Base-by-base conservation (phyloP, 2,113 vertebrate species). In the Merops nubicus region DNA sequence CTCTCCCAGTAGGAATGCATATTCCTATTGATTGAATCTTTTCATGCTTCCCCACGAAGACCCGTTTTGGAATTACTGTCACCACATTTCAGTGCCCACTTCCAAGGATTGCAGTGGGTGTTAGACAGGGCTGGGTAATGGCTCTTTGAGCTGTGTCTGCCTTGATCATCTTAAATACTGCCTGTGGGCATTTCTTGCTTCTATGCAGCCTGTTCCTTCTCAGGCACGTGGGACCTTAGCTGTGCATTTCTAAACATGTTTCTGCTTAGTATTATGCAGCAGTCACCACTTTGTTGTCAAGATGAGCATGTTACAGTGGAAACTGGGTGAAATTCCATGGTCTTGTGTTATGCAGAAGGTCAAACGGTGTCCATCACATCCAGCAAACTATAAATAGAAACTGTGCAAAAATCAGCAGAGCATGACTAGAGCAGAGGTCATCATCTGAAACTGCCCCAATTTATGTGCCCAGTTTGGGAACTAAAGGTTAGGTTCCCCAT, bases 321-420 rank as follows among this genome's bases (percentile, higher is more conserved):
- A 91, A 80, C 53, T 86, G 85, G 29, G 14, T 84, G 88, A 74
- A 77, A 74, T 84, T 93, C 54, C 23, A 15, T 7, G 29, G 70
- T 38, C 60, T 67, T 21, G 14, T 88, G 42, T 63, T 53, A 13
- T 19, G 43, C 60, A 75, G 47, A 45, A 92, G 59, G 70, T 95
- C 88, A 67, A 42, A 34, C 5, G 50, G 87, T 73, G 62, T 47
- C 78, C 31, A 11, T 67, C 33, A 38, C 48, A 63, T 67, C 48
- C 45, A 88, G 45, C 36, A 68, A 85, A 57, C 11, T 60, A 20
- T 56, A 90, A 94, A 90, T 85, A 93, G 74, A 73, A 82, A 48
- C 70, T 38, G 56, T 18, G 23, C 70, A 80, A 70, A 91, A 88
- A 72, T 65, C 84, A 89, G 3, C 78, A 70, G 62, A 78, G 43